Percentiles rank a stretch among this genome's conserved stretches.
phyloP scores from a whole-genome alignment of 2,888 invertebrate genomes.

The Sturmia bella region DNA sequence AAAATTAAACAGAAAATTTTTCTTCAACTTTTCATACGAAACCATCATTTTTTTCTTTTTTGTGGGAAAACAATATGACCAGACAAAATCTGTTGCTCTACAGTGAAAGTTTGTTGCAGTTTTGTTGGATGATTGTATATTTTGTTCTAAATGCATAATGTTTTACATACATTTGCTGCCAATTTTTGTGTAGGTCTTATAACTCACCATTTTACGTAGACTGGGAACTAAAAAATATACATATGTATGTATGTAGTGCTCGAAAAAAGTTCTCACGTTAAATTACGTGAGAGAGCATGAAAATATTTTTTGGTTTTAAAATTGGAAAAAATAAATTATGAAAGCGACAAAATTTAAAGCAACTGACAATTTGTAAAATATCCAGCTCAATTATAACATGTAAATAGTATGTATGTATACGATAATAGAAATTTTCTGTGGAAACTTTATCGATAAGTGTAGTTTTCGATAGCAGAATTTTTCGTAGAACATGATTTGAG shows the following conservation, averaged over 20 bases:
- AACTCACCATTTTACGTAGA: background rate
- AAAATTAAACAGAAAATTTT: slow-evolving; percentile 29
- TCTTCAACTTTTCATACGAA: slow-evolving; percentile 37
- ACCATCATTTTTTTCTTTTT: slow-evolving; percentile 39
- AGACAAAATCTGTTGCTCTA: slow-evolving; percentile 13
- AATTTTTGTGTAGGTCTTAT: background rate
- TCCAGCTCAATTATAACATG: too few species aligned
- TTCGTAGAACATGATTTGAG: too few species aligned
- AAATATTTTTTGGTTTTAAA: too few species aligned
- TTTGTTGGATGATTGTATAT: slow-evolving; percentile 32
- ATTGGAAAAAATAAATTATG: too few species aligned
- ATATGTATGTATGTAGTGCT: background rate
- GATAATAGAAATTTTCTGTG: too few species aligned
- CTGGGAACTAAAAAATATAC: background rate
- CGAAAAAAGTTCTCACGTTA: too few species aligned
- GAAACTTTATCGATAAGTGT: too few species aligned
- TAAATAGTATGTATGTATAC: too few species aligned
- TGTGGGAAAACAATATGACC: slow-evolving; percentile 40
- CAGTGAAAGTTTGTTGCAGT: background rate
- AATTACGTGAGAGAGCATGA: too few species aligned
- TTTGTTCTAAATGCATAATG: slow-evolving; percentile 11
- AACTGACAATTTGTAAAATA: too few species aligned
- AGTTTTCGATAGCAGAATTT: too few species aligned
- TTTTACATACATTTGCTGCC: slow-evolving; percentile 6
- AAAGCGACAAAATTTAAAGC: too few species aligned